Evolutionary conservation across 2,888 invertebrate genomes (phyloP).

Genomic region (Drosophila putrida): DNA sequence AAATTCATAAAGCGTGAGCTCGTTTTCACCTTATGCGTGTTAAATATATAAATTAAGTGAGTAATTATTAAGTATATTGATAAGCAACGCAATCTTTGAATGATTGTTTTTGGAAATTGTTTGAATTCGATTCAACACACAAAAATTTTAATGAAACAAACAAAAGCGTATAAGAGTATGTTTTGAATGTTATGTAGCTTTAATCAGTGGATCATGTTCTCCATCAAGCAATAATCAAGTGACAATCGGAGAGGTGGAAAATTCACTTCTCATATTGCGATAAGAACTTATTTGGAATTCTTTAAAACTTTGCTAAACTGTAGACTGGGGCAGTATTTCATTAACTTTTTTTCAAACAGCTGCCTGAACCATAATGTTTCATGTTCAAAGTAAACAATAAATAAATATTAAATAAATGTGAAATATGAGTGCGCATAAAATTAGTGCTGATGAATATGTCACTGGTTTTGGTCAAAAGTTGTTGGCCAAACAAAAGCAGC

Average conservation of each 20-base stretch:
- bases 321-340: slow-evolving; percentile 8
- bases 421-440: slow-evolving; percentile 31
- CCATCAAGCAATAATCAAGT: not conserved
- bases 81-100: not conserved
- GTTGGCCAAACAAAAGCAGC: slow-evolving; percentile 29
- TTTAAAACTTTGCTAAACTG: not conserved
- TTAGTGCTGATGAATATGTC: slow-evolving; percentile 19
- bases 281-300: slow-evolving; percentile 10
- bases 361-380: not conserved
- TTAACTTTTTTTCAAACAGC: slow-evolving; percentile 5
- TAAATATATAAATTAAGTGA: not conserved
- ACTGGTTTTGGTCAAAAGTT: slow-evolving; percentile 17
- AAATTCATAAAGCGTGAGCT: not conserved
- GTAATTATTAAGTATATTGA: not conserved
- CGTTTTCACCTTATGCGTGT: not conserved
- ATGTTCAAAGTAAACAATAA: slow-evolving; percentile 13
- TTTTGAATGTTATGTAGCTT: not conserved
- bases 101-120: not conserved
- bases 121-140: not conserved
- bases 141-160: not conserved
- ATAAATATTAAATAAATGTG: slow-evolving; percentile 3
- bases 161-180: not conserved
- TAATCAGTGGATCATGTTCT: not conserved
- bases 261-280: slow-evolving; percentile 19
- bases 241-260: not conserved